These are phyloP conservation scores for Bombus polaris DNA, from an alignment of 1,140 invertebrate species.

Conservation along the genomic window DNA sequence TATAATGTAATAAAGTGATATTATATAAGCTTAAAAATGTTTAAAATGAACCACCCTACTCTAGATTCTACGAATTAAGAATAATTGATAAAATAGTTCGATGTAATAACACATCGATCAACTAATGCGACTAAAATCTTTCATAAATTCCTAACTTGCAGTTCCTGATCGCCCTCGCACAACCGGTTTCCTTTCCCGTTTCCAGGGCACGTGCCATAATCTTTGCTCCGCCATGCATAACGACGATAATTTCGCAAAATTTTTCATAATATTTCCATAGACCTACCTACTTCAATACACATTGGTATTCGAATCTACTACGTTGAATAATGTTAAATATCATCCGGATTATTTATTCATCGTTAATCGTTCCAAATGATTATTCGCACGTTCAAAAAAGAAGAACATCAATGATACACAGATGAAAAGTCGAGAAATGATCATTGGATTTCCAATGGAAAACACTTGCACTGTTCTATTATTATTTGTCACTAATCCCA, in stretches of 20 bases:
- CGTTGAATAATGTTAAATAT: not conserved
- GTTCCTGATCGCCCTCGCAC: constrained; percentile 42
- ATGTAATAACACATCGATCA: not conserved
- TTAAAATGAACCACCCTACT: not conserved
- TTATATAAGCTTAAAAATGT: not conserved
- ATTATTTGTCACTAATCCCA: constrained; percentile 20
- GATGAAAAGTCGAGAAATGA: too few species aligned
- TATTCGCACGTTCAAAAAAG: not conserved
- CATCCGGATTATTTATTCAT: not conserved
- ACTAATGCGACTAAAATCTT: not conserved
- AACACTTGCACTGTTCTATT: constrained; percentile 39
- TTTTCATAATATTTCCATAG: constrained; percentile 13
- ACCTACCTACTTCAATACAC: not conserved
- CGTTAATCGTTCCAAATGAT: not conserved
- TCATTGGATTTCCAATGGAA: not conserved
- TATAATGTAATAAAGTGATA: not conserved
- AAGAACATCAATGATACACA: constrained; percentile 9
- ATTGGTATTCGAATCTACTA: constrained; percentile 3
- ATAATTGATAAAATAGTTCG: not conserved
- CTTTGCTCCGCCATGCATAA: constrained; percentile 50
- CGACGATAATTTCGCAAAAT: constrained; percentile 57
- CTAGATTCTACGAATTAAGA: not conserved
- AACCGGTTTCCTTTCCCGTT: constrained; percentile 57
- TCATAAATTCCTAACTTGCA: constrained; percentile 40
- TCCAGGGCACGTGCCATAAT: constrained; percentile 60